Evolutionary conservation across 2,888 invertebrate species (phyloP).

Genomic region (Drosophila peninsularis): DNA sequence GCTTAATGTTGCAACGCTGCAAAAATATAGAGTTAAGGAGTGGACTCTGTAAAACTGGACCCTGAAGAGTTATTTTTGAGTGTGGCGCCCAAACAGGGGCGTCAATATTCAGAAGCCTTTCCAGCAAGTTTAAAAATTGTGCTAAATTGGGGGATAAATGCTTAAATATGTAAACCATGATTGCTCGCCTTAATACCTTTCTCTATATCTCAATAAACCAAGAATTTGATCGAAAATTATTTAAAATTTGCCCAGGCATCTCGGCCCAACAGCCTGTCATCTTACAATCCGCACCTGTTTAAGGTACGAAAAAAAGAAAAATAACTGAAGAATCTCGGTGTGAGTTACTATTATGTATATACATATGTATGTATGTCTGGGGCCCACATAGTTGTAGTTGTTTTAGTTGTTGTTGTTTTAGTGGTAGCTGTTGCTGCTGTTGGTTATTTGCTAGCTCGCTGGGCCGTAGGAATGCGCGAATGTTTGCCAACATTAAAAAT

Average conservation of each 20-base stretch:
- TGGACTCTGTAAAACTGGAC: not conserved
- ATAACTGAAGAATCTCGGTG: slow-evolving; percentile 64
- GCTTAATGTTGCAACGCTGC: slow-evolving; percentile 8
- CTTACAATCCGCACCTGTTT: slow-evolving; percentile 57
- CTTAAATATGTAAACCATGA: no score
- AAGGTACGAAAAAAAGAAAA: slow-evolving; percentile 42
- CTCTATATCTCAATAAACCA: not conserved
- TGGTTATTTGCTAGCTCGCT: slow-evolving; percentile 36
- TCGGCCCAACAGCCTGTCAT: slow-evolving; percentile 12
- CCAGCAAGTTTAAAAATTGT: no score
- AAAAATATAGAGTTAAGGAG: not conserved
- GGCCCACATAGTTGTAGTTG: slow-evolving; percentile 41
- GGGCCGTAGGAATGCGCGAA: slow-evolving; percentile 71
- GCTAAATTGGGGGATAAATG: no score
- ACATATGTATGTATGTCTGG: slow-evolving; percentile 35
- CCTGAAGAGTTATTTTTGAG: not conserved
- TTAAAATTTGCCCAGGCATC: not conserved
- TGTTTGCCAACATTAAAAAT: slow-evolving; percentile 82
- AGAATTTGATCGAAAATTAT: not conserved
- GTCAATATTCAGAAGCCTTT: not conserved
- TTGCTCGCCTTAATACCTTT: no score
- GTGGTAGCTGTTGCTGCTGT: slow-evolving; percentile 29
- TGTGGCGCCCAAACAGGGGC: not conserved
- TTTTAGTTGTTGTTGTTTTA: slow-evolving; percentile 21
- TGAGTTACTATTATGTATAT: slow-evolving; percentile 66